Percentiles rank a stretch among this genome's conserved stretches.
Evolutionary conservation across 2,797 vertebrate genomes (phyloP).

Genomic region (Atherinosoma microstoma): DNA sequence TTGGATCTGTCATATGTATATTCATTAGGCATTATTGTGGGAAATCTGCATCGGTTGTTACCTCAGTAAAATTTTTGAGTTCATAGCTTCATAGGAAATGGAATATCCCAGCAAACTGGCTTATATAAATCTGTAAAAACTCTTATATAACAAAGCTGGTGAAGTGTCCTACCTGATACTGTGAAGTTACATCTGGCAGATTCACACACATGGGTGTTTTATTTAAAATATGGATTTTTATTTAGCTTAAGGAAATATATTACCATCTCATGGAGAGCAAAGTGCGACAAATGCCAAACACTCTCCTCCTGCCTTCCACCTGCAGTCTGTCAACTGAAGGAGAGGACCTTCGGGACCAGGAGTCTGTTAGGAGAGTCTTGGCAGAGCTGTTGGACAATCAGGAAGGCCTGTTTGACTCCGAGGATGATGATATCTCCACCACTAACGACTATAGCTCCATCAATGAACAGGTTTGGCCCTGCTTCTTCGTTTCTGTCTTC

Average conservation of each 20-base stretch:
- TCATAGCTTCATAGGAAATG: background rate
- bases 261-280: background rate
- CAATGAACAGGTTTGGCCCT: conserved; percentile 89
- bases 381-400: conserved; percentile 95
- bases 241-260: background rate
- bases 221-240: background rate
- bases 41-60: background rate
- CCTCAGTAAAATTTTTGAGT: background rate
- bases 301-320: background rate
- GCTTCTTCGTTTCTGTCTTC: background rate
- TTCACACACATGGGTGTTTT: background rate
- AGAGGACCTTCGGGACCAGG: conserved; percentile 94
- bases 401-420: conserved; percentile 94
- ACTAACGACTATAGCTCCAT: conserved; percentile 96
- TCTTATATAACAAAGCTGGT: background rate
- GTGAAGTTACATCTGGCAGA: background rate
- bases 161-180: background rate
- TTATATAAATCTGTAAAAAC: background rate
- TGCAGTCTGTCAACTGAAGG: conserved; percentile 91
- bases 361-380: conserved; percentile 93
- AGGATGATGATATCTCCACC: conserved; percentile 95
- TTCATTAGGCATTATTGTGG: background rate
- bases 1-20: background rate
- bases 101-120: background rate
- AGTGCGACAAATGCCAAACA: background rate